Evolutionary conservation across 2,113 vertebrate genomes (phyloP).

Genomic region (Passer domesticus): DNA sequence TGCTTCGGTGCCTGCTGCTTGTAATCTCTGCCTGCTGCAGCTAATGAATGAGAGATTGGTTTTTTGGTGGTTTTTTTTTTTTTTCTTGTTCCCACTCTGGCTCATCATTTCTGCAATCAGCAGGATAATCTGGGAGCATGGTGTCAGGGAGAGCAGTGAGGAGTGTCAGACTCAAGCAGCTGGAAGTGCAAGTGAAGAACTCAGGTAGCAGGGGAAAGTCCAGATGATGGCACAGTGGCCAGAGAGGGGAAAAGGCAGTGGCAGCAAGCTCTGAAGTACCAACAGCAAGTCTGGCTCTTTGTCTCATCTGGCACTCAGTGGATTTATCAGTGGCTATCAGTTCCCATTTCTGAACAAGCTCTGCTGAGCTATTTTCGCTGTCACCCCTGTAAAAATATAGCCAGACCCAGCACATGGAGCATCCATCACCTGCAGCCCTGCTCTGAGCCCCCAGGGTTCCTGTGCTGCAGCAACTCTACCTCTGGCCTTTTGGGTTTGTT

Average conservation of each 20-base stretch:
- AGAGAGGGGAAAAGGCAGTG: neutral
- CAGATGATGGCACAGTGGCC: neutral
- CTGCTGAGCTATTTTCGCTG: neutral
- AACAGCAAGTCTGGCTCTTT: neutral
- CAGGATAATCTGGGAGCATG: neutral
- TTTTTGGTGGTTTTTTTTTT: neutral
- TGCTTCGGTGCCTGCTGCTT: neutral
- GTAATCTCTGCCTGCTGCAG: neutral
- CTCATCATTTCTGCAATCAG: neutral
- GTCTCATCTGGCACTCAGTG: neutral
- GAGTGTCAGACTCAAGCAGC: neutral
- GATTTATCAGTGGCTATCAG: neutral
- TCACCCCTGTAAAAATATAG: neutral
- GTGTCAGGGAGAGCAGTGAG: neutral
- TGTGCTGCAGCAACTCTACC: neutral
- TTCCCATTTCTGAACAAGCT: neutral
- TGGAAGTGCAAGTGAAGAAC: neutral
- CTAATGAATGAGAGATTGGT: neutral
- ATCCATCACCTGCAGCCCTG: neutral
- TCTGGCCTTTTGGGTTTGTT: neutral
- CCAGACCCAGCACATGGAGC: neutral
- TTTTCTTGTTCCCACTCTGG: neutral
- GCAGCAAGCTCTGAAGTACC: conserved; percentile 13
- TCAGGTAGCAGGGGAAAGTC: neutral
- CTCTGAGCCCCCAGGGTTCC: neutral